Evolutionary conservation across 2,888 invertebrate genomes (phyloP).

Genomic region (Callyntrura sp.): DNA sequence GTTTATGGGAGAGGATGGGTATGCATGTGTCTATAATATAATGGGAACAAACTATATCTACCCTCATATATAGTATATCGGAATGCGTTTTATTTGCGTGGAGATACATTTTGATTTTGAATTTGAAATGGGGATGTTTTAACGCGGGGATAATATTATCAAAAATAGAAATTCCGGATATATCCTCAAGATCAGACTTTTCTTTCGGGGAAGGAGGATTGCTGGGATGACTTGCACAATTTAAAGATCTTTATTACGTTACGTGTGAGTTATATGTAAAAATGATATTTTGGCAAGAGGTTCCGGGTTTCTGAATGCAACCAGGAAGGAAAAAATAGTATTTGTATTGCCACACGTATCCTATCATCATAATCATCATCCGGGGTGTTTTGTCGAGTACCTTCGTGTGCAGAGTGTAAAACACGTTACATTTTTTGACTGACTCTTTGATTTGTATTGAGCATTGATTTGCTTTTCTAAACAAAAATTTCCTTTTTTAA

Average conservation of each 20-base stretch:
- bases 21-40: neutral
- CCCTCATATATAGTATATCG: neutral
- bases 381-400: too few species aligned
- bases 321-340: neutral
- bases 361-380: neutral
- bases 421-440: slow-evolving; percentile 40
- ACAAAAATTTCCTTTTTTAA: neutral
- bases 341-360: neutral
- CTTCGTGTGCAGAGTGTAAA: neutral
- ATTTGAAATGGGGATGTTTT: slow-evolving; percentile 20
- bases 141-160: slow-evolving; percentile 7
- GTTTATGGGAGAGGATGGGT: slow-evolving; percentile 54
- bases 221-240: slow-evolving; percentile 57
- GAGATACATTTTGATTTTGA: slow-evolving; percentile 16
- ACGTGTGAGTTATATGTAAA: neutral
- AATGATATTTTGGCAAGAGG: neutral
- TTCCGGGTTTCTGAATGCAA: neutral
- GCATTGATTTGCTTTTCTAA: slow-evolving; percentile 14
- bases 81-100: neutral
- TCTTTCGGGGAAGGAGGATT: neutral
- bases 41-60: neutral
- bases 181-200: neutral
- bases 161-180: slow-evolving; percentile 18
- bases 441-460: slow-evolving; percentile 46
- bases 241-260: slow-evolving; percentile 25